phyloP scores from a whole-genome alignment of 1,140 invertebrate genomes.

The Homarus americanus region DNA sequence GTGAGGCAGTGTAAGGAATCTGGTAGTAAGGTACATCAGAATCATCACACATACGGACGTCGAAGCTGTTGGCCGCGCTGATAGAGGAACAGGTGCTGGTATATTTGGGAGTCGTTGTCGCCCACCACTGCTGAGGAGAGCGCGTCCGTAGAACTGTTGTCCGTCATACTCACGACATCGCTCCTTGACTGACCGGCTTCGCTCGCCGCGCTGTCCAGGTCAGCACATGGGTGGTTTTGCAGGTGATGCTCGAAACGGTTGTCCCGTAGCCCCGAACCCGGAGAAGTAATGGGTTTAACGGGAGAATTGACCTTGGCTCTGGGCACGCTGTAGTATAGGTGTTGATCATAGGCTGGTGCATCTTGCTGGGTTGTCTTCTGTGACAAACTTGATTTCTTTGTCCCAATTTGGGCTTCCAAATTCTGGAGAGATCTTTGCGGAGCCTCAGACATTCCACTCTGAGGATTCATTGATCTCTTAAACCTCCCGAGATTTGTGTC shows the following conservation, averaged over 20 bases:
- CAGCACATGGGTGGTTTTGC: slow-evolving; percentile 22
- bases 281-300: not conserved
- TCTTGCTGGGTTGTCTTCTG: slow-evolving; percentile 21
- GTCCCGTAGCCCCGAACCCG: not conserved
- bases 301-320: not conserved
- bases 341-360: slow-evolving; percentile 32
- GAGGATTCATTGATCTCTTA: slow-evolving; percentile 78
- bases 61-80: slow-evolving; percentile 54
- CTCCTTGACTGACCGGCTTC: not conserved
- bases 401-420: slow-evolving; percentile 5
- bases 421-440: slow-evolving; percentile 24
- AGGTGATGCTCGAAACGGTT: not conserved
- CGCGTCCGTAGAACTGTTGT: slow-evolving; percentile 59
- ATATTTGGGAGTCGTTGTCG: slow-evolving; percentile 57
- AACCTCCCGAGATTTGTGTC: slow-evolving; percentile 91
- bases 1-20: slow-evolving; percentile 12
- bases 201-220: slow-evolving; percentile 21
- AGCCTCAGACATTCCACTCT: slow-evolving; percentile 22
- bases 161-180: slow-evolving; percentile 16
- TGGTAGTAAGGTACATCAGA: slow-evolving; percentile 55
- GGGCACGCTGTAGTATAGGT: slow-evolving; percentile 29
- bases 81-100: slow-evolving; percentile 64
- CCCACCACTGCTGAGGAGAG: not conserved
- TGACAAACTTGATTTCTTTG: not conserved
- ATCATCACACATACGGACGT: slow-evolving; percentile 65